Evolutionary conservation across 2,113 vertebrate genomes (phyloP).

Genomic region (Microtus richardsoni): DNA sequence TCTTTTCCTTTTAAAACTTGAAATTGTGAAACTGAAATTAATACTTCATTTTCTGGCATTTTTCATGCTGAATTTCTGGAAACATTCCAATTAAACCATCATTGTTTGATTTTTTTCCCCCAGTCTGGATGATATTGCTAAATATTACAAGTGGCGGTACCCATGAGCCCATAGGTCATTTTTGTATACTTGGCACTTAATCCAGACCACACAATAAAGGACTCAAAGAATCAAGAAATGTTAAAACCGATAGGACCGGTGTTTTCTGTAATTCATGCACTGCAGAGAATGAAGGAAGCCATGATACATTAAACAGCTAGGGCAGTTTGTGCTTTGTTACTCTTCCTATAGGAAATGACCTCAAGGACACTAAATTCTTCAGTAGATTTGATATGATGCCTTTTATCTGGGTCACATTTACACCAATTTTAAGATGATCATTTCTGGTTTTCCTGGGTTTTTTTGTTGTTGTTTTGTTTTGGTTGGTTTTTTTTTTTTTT

Average conservation of each 20-base stretch:
- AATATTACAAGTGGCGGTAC: background rate
- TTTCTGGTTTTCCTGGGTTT: background rate
- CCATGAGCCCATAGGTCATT: background rate
- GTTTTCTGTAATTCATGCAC: background rate
- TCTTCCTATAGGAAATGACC: background rate
- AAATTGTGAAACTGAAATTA: slow-evolving; percentile 49
- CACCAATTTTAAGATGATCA: background rate
- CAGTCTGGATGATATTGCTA: background rate
- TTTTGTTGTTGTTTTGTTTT: no score
- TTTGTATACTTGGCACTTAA: background rate
- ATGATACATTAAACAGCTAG: background rate
- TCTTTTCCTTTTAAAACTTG: slow-evolving; percentile 56
- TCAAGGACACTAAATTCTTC: background rate
- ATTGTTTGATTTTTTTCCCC: background rate
- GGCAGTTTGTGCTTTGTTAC: background rate
- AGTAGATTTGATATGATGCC: background rate
- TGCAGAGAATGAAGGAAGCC: background rate
- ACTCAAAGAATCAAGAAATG: background rate
- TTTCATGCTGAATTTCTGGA: slow-evolving; percentile 4
- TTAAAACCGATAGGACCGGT: background rate
- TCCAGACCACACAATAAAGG: background rate
- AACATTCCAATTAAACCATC: slow-evolving; percentile 53
- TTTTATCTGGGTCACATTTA: background rate
- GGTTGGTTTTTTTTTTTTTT: no score
- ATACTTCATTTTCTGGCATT: slow-evolving; percentile 49